Conservation (phyloP, 2,113 vertebrate genomes). For the Shinisaurus crocodilurus region DNA sequence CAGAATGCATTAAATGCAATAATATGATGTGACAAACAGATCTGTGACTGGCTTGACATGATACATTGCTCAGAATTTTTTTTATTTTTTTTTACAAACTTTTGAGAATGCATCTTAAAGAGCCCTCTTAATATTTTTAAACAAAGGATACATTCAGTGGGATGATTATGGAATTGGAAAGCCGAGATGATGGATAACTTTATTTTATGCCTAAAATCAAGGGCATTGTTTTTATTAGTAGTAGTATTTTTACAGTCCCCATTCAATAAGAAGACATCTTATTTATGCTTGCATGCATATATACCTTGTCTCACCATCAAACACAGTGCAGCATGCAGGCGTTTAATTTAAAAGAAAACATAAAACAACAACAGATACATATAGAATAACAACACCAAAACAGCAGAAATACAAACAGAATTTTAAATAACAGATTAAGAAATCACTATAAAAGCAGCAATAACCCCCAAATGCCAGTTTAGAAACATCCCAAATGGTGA, state of each 20-base stretch:
- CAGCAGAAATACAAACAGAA: background rate
- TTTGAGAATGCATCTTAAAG: constrained; percentile 6
- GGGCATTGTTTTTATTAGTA: background rate
- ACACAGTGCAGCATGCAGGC: background rate
- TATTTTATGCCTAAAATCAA: background rate
- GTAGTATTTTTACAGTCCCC: background rate
- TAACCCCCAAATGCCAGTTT: background rate
- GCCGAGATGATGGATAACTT: background rate
- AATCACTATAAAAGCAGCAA: background rate
- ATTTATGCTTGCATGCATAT: background rate
- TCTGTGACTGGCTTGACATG: constrained; percentile 22
- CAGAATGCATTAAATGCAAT: constrained; percentile 46
- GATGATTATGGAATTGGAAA: background rate
- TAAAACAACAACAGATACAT: background rate
- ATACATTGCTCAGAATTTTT: constrained; percentile 33
- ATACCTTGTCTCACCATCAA: background rate
- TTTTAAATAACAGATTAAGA: background rate
- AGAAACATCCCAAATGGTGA: background rate
- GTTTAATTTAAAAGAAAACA: background rate
- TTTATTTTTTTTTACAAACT: constrained; percentile 18
- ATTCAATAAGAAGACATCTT: background rate
- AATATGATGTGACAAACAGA: constrained; percentile 40
- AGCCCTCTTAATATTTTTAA: constrained; percentile 21
- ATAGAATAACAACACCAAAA: background rate
- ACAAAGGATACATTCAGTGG: background rate